Percentiles rank a stretch among this genome's conserved stretches.
phyloP scores from a whole-genome alignment of 1,140 invertebrate genomes.

The Drosophila miranda region DNA sequence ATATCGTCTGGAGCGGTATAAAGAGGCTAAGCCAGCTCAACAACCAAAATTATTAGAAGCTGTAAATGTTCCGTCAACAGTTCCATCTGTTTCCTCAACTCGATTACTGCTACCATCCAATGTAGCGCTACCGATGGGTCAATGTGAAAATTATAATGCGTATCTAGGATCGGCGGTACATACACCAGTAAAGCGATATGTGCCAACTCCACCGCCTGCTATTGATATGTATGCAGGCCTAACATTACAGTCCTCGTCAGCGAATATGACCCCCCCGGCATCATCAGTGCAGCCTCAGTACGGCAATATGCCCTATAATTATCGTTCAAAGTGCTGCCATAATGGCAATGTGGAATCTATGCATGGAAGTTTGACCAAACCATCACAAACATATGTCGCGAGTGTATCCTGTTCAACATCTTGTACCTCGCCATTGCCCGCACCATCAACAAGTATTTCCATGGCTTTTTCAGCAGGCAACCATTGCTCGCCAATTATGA shows the following conservation, averaged over 20 bases:
- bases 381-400: constrained; percentile 45
- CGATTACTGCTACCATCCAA: constrained; percentile 56
- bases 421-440: constrained; percentile 47
- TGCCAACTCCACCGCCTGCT: constrained; percentile 80
- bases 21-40: constrained; percentile 45
- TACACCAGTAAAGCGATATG: constrained; percentile 80
- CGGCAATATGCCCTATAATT: constrained; percentile 63
- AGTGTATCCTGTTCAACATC: constrained; percentile 39
- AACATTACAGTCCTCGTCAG: constrained; percentile 15
- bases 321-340: constrained; percentile 70
- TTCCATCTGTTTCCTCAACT: constrained; percentile 30
- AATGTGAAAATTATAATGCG: constrained; percentile 63
- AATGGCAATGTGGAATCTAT: constrained; percentile 26
- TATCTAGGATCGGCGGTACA: constrained; percentile 78
- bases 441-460: constrained; percentile 36
- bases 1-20: constrained; percentile 64
- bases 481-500: constrained; percentile 50
- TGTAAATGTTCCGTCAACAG: constrained; percentile 18
- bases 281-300: constrained; percentile 48
- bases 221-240: constrained; percentile 54
- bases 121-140: constrained; percentile 43
- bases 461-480: constrained; percentile 33
- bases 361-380: constrained; percentile 39
- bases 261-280: constrained; percentile 9
- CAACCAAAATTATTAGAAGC: constrained; percentile 48